Evolutionary conservation across 92 coral and sea anemone species (phyloP).

Genomic region (Epizoanthus scotinus): DNA sequence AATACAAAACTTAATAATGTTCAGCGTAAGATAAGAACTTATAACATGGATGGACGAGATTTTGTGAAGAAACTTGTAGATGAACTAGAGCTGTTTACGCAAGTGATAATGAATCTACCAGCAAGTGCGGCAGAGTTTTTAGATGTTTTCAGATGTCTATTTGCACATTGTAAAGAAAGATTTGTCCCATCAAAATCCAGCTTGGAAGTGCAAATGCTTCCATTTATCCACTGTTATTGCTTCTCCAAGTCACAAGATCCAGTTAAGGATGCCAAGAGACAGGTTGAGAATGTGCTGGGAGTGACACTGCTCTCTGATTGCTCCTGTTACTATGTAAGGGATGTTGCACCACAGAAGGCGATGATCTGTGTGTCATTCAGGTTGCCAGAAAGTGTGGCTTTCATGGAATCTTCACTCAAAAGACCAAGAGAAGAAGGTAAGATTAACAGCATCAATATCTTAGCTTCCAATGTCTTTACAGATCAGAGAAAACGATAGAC

Average conservation of each 20-base stretch:
- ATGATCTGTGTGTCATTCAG: slow-evolving; percentile 95
- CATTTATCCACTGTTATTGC: slow-evolving; percentile 94
- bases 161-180: slow-evolving; percentile 45
- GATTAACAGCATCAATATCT: not conserved
- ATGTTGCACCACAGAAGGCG: slow-evolving; percentile 96
- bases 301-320: slow-evolving; percentile 48
- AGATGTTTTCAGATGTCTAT: slow-evolving; percentile 82
- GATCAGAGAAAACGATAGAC: too few species aligned
- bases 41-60: slow-evolving; percentile 90
- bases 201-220: slow-evolving; percentile 43
- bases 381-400: slow-evolving; percentile 71
- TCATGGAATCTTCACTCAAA: slow-evolving; percentile 31
- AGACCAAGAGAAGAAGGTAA: slow-evolving; percentile 65
- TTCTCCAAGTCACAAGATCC: slow-evolving; percentile 88
- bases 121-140: slow-evolving; percentile 93
- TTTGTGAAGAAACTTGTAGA: slow-evolving; percentile 66
- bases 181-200: slow-evolving; percentile 4
- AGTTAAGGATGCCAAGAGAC: slow-evolving; percentile 63
- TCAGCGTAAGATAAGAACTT: slow-evolving; percentile 57
- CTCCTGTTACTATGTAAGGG: slow-evolving; percentile 71
- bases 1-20: slow-evolving; percentile 86
- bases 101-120: slow-evolving; percentile 93
- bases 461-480: too few species aligned
- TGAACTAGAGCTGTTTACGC: slow-evolving; percentile 56
- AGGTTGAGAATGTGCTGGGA: slow-evolving; percentile 77